phyloP scores from a whole-genome alignment of 2,113 vertebrate species.

The Oreochromis spilurus region DNA sequence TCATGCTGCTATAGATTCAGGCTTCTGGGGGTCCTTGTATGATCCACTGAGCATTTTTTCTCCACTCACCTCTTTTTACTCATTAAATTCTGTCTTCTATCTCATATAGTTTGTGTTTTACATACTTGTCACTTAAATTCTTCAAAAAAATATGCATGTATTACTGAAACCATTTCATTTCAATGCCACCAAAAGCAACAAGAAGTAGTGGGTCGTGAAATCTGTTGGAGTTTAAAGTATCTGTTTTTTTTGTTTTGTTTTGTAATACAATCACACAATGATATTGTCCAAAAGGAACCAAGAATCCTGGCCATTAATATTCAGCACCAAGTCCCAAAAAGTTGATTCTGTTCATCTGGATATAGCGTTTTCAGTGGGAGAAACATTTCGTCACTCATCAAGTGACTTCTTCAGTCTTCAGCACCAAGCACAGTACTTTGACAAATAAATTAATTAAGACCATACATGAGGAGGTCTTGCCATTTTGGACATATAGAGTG shows the following conservation, averaged over 20 bases:
- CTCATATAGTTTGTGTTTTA: background rate
- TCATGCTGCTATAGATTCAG: background rate
- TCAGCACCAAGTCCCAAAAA: background rate
- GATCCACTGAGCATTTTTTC: background rate
- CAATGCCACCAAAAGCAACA: background rate
- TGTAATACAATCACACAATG: background rate
- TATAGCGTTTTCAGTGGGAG: background rate
- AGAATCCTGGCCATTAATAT: background rate
- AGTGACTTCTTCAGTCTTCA: background rate
- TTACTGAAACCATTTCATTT: background rate
- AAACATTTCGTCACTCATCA: background rate
- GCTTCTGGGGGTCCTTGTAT: background rate
- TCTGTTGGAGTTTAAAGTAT: background rate
- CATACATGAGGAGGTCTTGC: background rate
- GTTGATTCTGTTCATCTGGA: background rate
- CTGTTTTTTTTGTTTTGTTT: background rate
- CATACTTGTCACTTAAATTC: background rate
- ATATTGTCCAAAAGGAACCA: background rate
- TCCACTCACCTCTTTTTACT: background rate
- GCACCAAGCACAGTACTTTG: background rate
- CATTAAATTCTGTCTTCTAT: background rate
- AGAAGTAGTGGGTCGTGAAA: background rate
- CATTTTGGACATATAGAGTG: background rate
- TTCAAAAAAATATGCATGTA: background rate
- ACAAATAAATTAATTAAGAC: background rate